Conservation (phyloP, 23 tunicate genomes). For the Diplosoma virens region DNA sequence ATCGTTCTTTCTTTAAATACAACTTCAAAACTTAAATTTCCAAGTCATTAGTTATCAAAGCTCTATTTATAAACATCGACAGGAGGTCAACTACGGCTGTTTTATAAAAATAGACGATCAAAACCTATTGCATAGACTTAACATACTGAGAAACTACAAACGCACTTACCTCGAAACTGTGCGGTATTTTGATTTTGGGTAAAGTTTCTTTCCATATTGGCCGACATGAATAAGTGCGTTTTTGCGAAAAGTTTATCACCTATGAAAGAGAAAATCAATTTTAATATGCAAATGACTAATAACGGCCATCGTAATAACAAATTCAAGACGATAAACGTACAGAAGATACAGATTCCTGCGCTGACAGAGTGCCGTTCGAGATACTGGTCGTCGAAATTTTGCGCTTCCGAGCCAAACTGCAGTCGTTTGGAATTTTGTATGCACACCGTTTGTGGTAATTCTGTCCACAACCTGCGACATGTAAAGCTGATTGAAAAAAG, state of each 20-base stretch:
- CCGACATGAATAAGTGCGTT: constrained; percentile 57
- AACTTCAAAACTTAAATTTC: too few relatives aligned
- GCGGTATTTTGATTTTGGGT: constrained; percentile 81
- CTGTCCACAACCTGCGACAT: constrained; percentile 75
- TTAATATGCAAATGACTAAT: too few relatives aligned
- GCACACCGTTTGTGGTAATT: constrained; percentile 98
- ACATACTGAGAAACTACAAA: too few relatives aligned
- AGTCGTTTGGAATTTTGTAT: constrained; percentile 94
- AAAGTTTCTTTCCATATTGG: constrained; percentile 70
- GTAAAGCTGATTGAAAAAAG: neutral
- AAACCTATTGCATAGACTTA: too few relatives aligned
- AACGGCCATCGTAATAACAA: neutral
- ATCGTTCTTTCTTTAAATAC: too few relatives aligned
- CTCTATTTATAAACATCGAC: too few relatives aligned
- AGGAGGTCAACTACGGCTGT: too few relatives aligned
- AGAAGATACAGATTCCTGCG: constrained; percentile 43
- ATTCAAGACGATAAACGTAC: constrained; percentile 2
- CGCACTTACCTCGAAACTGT: constrained; percentile 76
- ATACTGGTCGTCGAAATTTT: constrained; percentile 47
- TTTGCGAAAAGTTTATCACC: constrained; percentile 31
- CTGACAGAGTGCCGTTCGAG: constrained; percentile 37
- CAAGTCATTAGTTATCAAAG: too few relatives aligned
- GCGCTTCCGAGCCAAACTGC: constrained; percentile 76
- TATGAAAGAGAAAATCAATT: neutral
- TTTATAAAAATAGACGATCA: too few relatives aligned